A percentile compares a stretch with the other conserved stretches of the same genome.
phyloP scores from a whole-genome alignment of 2,797 vertebrate species.

The Takifugu ocellatus region DNA sequence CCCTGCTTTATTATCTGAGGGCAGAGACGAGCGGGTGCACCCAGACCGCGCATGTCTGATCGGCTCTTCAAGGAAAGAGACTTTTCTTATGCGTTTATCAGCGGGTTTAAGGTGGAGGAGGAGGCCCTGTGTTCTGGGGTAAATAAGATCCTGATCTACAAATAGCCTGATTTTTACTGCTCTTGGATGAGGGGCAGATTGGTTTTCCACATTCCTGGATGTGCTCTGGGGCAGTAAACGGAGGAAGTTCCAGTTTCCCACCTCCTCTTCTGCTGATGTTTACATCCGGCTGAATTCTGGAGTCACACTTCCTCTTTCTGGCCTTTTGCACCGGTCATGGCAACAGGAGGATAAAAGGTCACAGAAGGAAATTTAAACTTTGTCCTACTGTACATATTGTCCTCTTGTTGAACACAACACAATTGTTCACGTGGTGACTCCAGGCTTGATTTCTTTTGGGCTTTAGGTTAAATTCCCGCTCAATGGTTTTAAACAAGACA shows the following conservation, averaged over 20 bases:
- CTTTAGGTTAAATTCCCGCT: too few relatives aligned
- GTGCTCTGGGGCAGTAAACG: slow-evolving; percentile 31
- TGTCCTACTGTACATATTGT: too few relatives aligned
- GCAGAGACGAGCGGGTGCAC: too few relatives aligned
- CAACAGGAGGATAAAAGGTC: slow-evolving; percentile 1
- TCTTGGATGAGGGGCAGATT: slow-evolving; percentile 25
- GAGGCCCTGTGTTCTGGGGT: not conserved
- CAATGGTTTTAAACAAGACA: too few relatives aligned
- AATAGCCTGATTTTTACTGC: slow-evolving; percentile 4
- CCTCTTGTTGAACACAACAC: too few relatives aligned
- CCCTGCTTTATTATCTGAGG: too few relatives aligned
- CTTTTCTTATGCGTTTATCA: too few relatives aligned
- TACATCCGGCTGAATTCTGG: slow-evolving; percentile 6
- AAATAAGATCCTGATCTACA: slow-evolving; percentile 19
- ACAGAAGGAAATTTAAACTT: not conserved
- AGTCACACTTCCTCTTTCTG: not conserved
- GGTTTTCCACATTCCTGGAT: slow-evolving; percentile 42
- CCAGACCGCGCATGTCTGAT: too few relatives aligned
- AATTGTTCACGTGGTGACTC: too few relatives aligned
- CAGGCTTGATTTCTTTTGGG: too few relatives aligned
- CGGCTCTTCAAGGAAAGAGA: too few relatives aligned
- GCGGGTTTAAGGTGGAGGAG: too few relatives aligned
- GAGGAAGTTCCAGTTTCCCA: slow-evolving; percentile 21
- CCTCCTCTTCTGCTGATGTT: slow-evolving; percentile 41
- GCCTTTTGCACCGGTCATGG: not conserved